Evolutionary conservation across 2,888 invertebrate species (phyloP), one percentile per base, ranked within the genome.

Genomic region (Nysson spinosus): DNA sequence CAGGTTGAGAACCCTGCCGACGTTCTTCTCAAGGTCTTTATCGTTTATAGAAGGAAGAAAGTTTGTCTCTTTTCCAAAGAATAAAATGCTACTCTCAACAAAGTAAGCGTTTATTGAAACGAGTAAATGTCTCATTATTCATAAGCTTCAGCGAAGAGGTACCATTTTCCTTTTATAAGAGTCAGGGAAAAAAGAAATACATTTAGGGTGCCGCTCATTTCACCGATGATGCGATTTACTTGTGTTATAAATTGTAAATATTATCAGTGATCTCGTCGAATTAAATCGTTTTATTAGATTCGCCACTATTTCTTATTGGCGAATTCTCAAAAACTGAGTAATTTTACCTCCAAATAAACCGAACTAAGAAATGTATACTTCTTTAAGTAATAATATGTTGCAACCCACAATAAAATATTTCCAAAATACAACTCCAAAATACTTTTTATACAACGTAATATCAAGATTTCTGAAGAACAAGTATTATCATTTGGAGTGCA

Each of bases 91-190:
- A 43, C 24, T 43, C 43, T 22, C 50, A 62, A 62, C 61, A 64
- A 72, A 61, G 62, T 69, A 52, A 67, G 57, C 73, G 74, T 74
- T 73, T 69, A 67, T 69, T 57, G 73, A 73, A 64, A 74, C 66
- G 63, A 47, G 62, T 44, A 54, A 60, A 60, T 67, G 44, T 49
- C 66, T 66, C 66, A 66, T 73, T 69, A 73, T 73, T 73, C 74
- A 69, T 73, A 63, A 67, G 46, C 63, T 60, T 54, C 46, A 44
- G 28, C 52, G 39, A 63, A 52, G 56, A 46, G 34, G 63, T 51
- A 51, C 50, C 46, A 46, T 42, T 56, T 56, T 55, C 24, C 43
- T 39, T 24, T 20, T 14, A 4, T 6, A 20, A 16, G 37, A 2
- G 24, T 16, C 12, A 37, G 12, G 14, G 49, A 50, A 34, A 4